phyloP scores from a whole-genome alignment of 1,140 invertebrate genomes.

The Zaprionus tsacasi region DNA sequence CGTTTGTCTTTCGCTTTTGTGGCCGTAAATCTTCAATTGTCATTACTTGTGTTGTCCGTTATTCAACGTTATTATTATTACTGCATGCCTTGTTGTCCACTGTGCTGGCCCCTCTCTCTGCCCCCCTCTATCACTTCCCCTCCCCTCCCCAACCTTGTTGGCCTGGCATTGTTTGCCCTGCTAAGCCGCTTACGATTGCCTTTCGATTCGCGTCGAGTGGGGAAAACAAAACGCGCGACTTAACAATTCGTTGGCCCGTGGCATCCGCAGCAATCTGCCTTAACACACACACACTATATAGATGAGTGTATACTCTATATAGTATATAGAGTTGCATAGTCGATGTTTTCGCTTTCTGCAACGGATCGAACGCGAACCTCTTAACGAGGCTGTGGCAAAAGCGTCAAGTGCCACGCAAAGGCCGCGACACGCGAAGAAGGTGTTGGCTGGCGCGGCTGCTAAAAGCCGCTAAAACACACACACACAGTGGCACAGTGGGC shows the following conservation, averaged over 20 bases:
- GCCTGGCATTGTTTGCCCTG: background rate
- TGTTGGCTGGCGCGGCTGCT: no score
- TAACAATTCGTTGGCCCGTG: conserved; percentile 17
- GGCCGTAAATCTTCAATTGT: conserved; percentile 69
- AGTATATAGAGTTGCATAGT: background rate
- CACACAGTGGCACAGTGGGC: background rate
- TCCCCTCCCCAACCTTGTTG: background rate
- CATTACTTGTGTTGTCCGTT: conserved; percentile 71
- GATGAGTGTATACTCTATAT: background rate
- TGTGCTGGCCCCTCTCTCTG: background rate
- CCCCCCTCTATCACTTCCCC: background rate
- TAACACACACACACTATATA: background rate
- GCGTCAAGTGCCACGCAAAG: conserved; percentile 1
- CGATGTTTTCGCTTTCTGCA: conserved; percentile 4
- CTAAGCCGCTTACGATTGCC: conserved; percentile 40
- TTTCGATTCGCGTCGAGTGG: conserved; percentile 22
- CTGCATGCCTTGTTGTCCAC: conserved; percentile 6
- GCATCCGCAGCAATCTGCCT: background rate
- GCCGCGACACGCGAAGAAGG: background rate
- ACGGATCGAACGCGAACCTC: background rate
- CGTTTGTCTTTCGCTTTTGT: conserved; percentile 28
- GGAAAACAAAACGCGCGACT: conserved; percentile 10
- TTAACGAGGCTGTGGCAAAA: conserved; percentile 1
- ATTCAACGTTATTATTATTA: conserved; percentile 72
- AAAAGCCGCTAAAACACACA: background rate